Evolutionary conservation across 2,888 invertebrate species (phyloP).

Genomic region (Idaea biselata): DNA sequence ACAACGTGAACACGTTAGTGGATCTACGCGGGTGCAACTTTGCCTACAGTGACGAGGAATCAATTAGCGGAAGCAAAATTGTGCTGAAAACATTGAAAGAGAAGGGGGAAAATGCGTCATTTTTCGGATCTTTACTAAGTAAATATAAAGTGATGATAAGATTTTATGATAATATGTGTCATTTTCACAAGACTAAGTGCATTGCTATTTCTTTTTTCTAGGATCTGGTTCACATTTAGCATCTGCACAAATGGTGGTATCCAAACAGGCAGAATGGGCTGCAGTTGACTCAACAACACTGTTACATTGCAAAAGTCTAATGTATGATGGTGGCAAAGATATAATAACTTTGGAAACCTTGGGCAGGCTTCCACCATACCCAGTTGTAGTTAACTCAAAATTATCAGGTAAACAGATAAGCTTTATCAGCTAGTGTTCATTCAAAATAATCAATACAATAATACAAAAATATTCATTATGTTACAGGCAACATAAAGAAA

Average conservation of each 20-base stretch:
- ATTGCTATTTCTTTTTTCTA: constrained; percentile 34
- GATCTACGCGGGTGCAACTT: constrained; percentile 81
- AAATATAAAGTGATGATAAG: constrained; percentile 23
- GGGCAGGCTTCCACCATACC: constrained; percentile 85
- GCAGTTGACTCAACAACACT: constrained; percentile 83
- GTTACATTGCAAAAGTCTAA: constrained; percentile 73
- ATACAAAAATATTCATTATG: constrained; percentile 10
- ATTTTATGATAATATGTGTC: neutral
- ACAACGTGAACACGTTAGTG: constrained; percentile 77
- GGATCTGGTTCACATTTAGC: constrained; percentile 82
- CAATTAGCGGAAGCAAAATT: constrained; percentile 78
- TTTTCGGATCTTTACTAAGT: constrained; percentile 81
- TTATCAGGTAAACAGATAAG: constrained; percentile 70
- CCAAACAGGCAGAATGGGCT: constrained; percentile 83
- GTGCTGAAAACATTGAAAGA: constrained; percentile 75
- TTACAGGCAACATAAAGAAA: constrained; percentile 65
- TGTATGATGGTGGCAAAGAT: constrained; percentile 80
- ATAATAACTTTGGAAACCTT: constrained; percentile 81
- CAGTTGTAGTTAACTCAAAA: constrained; percentile 81
- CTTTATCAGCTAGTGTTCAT: constrained; percentile 1
- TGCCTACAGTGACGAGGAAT: constrained; percentile 77
- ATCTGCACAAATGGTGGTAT: constrained; percentile 82
- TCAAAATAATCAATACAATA: neutral
- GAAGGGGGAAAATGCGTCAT: constrained; percentile 81
- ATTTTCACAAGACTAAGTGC: neutral